A percentile compares a stretch with the other conserved stretches of the same genome.
Conservation (phyloP, 2,888 invertebrate genomes). For the Boloria selene region DNA sequence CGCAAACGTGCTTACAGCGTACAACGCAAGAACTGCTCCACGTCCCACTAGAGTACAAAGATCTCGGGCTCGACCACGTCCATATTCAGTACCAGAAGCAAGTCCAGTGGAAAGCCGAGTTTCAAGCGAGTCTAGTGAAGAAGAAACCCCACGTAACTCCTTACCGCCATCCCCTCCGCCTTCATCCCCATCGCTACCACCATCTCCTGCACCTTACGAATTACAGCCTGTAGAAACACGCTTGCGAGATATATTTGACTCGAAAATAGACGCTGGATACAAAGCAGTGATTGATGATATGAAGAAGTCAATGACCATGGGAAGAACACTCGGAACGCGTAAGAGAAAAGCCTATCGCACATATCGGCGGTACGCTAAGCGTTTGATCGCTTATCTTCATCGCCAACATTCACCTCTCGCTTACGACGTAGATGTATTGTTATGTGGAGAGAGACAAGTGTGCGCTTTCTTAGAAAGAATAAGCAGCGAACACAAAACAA, state of each 20-base stretch:
- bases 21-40: conserved; percentile 77
- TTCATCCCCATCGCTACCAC: conserved; percentile 72
- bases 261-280: conserved; percentile 79
- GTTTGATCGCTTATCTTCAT: conserved; percentile 74
- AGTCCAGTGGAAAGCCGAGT: conserved; percentile 62
- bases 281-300: conserved; percentile 80
- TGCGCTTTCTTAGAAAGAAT: conserved; percentile 75
- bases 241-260: conserved; percentile 74
- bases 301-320: conserved; percentile 81
- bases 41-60: conserved; percentile 68
- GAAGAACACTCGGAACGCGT: conserved; percentile 69
- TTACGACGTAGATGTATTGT: conserved; percentile 75
- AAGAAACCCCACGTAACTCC: conserved; percentile 69
- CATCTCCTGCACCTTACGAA: conserved; percentile 74
- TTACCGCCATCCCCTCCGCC: conserved; percentile 74
- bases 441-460: conserved; percentile 76
- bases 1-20: conserved; percentile 77
- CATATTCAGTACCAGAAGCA: conserved; percentile 65
- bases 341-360: conserved; percentile 78
- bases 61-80: conserved; percentile 63
- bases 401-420: conserved; percentile 78
- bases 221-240: conserved; percentile 74
- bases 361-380: conserved; percentile 75
- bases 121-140: conserved; percentile 77
- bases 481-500: conserved; percentile 74